These are phyloP conservation scores for Hippopotamus amphibius DNA, from an alignment of 2,113 vertebrate species.

Conservation along the genomic window DNA sequence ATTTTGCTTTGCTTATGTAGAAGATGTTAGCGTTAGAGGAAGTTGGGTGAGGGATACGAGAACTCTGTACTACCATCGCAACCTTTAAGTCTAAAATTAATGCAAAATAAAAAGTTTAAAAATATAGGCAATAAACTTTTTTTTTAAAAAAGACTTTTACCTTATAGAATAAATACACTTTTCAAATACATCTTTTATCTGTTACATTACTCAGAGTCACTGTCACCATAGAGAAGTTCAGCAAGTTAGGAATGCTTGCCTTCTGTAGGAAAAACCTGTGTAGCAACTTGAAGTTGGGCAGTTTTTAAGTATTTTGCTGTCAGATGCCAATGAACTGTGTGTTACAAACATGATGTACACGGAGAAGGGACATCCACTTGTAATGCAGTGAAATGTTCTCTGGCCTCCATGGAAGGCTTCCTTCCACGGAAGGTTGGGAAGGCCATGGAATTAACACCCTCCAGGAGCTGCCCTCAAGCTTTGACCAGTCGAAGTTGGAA, in stretches of 20 bases:
- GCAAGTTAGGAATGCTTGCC: not conserved
- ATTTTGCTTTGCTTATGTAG: not conserved
- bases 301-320: not conserved
- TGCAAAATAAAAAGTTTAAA: not conserved
- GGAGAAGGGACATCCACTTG: not conserved
- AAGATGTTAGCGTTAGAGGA: not conserved
- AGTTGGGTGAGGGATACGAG: not conserved
- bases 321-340: not conserved
- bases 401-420: not conserved
- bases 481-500: not conserved
- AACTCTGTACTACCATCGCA: not conserved
- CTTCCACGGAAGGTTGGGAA: not conserved
- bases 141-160: not conserved
- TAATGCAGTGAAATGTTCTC: not conserved
- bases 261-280: not conserved
- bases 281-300: not conserved
- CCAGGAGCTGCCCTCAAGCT: not conserved
- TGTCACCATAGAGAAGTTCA: not conserved
- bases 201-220: not conserved
- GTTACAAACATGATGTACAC: not conserved
- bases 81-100: constrained; percentile 6
- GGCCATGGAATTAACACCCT: not conserved
- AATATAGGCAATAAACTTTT: not conserved
- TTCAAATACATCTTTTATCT: not conserved
- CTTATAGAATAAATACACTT: not conserved